A percentile compares a stretch with the other conserved stretches of the same genome.
These are phyloP conservation scores for Acanthosepion lycidas DNA, from an alignment of 2,888 invertebrate genomes.

Conservation along the genomic window DNA sequence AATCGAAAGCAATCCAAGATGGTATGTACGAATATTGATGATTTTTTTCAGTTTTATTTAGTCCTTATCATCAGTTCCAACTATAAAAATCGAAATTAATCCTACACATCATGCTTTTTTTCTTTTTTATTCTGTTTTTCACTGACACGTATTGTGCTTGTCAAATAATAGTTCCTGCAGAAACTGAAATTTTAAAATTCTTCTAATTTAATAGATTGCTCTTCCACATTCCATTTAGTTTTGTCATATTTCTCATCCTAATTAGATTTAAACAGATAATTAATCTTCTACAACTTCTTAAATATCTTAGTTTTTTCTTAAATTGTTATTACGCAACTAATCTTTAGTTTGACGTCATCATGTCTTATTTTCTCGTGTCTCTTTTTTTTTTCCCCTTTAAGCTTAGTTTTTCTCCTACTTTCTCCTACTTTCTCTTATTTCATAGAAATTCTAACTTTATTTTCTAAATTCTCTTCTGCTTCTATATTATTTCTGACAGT, in stretches of 20 bases:
- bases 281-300: not conserved
- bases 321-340: not conserved
- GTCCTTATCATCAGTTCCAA: not conserved
- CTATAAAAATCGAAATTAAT: not conserved
- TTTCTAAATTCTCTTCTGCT: not conserved
- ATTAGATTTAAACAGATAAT: not conserved
- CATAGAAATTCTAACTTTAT: not conserved
- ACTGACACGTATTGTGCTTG: not conserved
- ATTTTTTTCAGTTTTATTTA: conserved; percentile 39
- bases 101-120: not conserved
- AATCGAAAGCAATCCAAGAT: conserved; percentile 71
- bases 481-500: not conserved
- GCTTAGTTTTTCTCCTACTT: not conserved
- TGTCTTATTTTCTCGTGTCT: not conserved
- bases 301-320: not conserved
- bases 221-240: not conserved
- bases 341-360: not conserved
- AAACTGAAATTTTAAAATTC: not conserved
- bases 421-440: too few relatives aligned
- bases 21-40: conserved; percentile 65
- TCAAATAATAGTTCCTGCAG: not conserved
- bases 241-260: not conserved
- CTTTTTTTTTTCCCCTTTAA: not conserved
- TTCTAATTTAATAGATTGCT: too few relatives aligned
- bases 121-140: not conserved